phyloP scores from a whole-genome alignment of 2,797 vertebrate genomes.

The Pteropus rufus region DNA sequence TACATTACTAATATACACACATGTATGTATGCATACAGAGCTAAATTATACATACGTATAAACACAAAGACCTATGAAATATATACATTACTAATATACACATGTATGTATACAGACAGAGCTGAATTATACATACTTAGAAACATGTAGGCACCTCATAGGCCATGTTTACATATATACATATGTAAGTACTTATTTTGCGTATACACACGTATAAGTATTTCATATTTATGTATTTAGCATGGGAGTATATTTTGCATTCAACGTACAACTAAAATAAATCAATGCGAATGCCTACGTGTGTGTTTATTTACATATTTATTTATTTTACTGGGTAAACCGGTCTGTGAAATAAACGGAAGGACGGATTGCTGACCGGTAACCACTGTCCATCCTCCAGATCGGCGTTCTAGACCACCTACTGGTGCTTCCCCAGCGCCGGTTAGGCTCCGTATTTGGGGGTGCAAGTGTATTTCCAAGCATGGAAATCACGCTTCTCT shows the following conservation, averaged over 20 bases:
- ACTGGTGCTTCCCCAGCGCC: background rate
- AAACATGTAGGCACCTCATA: background rate
- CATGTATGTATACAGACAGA: background rate
- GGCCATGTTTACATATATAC: background rate
- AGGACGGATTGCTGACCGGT: background rate
- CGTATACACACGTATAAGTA: background rate
- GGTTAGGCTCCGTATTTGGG: background rate
- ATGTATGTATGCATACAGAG: fast-evolving
- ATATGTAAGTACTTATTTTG: background rate
- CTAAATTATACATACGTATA: background rate
- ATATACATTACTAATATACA: background rate
- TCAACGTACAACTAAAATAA: background rate
- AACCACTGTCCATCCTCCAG: background rate
- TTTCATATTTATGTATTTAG: background rate
- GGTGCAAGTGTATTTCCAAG: background rate
- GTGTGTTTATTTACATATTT: background rate
- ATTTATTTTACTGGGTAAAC: background rate
- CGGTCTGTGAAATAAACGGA: background rate
- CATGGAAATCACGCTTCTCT: background rate
- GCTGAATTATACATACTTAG: background rate
- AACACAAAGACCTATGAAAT: background rate
- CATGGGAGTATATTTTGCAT: background rate
- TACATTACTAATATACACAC: too few relatives aligned
- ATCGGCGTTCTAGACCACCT: too few relatives aligned
- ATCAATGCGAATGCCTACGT: background rate